Evolutionary conservation across 2,888 invertebrate genomes (phyloP), one percentile per base, ranked within the genome.

Genomic region (Acronicta alni): DNA sequence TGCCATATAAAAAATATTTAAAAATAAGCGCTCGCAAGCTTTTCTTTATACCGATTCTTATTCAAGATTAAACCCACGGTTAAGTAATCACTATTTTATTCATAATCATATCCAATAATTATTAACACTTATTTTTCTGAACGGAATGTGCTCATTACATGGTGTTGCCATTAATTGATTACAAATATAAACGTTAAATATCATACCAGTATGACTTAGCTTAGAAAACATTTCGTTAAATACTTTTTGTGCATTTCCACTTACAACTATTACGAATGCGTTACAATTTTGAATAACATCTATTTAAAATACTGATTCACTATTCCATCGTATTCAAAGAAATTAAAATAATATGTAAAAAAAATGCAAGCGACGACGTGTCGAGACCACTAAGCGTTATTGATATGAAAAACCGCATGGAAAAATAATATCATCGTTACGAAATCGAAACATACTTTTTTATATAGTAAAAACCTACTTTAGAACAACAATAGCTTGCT

Each of bases 131-230:
- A 78, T 82, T 84, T 71, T 83, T 82, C 84, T 90, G 92, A 92
- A 93, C 92, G 93, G 93, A 93, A 93, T 93, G 92, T 93, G 92
- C 91, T 85, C 82, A 75, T 83, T 87, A 89, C 82, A 82, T 84
- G 84, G 82, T 89, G 87, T 89, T 86, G 86, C 83, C 84, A 86
- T 87, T 82, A 84, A 80, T 80, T 67, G 72, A 83, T 75, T 86
- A 84, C 77, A 88, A 86, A 85, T 87, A 88, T 84, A 81, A 77
- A 82, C 72, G 73, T 81, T 83, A 79, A 68, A 77, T 75, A 82
- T 81, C 82, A 74, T 78, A 76, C 80, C 85, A 79, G 84, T 86
- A 86, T 86, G 85, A 85, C 88, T 88, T 88, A 85, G 44, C 72
- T 85, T 83, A 83, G 80, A 81, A 85, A 87, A 83, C 74, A 66